Evolutionary conservation across 2,888 invertebrate genomes (phyloP).

Genomic region (Diaphora mendica): DNA sequence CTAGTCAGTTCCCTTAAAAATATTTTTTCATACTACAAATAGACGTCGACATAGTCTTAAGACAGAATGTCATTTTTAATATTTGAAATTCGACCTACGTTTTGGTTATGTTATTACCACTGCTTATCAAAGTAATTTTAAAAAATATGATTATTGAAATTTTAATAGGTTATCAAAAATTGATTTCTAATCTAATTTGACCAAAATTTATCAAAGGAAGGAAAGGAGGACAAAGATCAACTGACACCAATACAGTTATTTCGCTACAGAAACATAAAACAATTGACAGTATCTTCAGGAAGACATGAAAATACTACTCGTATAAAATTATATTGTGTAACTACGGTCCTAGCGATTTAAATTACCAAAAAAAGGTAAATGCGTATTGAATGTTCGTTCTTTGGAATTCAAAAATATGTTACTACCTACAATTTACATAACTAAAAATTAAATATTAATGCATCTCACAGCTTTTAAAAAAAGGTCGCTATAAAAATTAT

Average conservation of each 20-base stretch:
- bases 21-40: not conserved
- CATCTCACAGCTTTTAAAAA: constrained; percentile 27
- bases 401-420: constrained; percentile 6
- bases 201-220: not conserved
- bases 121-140: not conserved
- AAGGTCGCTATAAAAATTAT: constrained; percentile 19
- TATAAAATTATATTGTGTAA: not conserved
- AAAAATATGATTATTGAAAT: not conserved
- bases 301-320: not conserved
- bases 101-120: not conserved
- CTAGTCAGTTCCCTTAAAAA: not conserved
- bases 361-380: not conserved
- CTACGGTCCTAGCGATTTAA: not conserved
- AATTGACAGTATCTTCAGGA: not conserved
- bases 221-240: not conserved
- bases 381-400: not conserved
- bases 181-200: not conserved
- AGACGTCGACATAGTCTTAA: not conserved
- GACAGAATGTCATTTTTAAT: not conserved
- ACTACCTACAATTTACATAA: constrained; percentile 32
- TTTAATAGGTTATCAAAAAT: not conserved
- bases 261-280: not conserved
- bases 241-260: not conserved
- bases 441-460: constrained; percentile 21
- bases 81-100: not conserved